Conservation (phyloP, 2,888 invertebrate genomes). For the Labia minor region DNA sequence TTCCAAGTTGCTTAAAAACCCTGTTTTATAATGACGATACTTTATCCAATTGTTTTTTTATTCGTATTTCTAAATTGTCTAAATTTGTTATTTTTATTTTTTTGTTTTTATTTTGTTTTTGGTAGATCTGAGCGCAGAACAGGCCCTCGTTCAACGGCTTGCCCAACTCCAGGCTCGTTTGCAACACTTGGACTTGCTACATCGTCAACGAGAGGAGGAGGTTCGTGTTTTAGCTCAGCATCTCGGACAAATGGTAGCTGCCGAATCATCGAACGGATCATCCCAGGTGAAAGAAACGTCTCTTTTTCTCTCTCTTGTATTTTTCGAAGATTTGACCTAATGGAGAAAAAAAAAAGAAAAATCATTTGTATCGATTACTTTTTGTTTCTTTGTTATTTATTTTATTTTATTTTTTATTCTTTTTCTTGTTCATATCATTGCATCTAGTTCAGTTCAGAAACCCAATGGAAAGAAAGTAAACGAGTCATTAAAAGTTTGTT, state of each 20-base stretch:
- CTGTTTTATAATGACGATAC: no score
- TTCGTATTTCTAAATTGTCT: no score
- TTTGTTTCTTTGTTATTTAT: no score
- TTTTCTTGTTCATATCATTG: background rate
- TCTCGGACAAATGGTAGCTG: slow-evolving; percentile 40
- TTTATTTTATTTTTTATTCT: background rate
- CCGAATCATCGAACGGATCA: slow-evolving; percentile 21
- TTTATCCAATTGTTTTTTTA: no score
- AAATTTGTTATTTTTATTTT: no score
- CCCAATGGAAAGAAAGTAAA: no score
- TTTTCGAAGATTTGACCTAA: background rate
- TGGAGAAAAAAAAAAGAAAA: background rate
- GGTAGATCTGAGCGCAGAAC: slow-evolving; percentile 53
- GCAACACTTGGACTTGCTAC: slow-evolving; percentile 68
- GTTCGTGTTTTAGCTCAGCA: slow-evolving; percentile 57
- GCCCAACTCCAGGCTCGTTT: slow-evolving; percentile 68
- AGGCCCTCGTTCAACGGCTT: slow-evolving; percentile 54
- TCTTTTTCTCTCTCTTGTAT: slow-evolving; percentile 15
- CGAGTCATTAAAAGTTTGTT: no score
- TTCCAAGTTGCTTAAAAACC: no score
- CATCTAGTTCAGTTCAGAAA: no score
- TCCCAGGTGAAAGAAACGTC: background rate
- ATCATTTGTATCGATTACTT: background rate
- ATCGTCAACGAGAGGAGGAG: slow-evolving; percentile 64
- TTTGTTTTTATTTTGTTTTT: slow-evolving; percentile 28